Conservation (phyloP, 2,113 vertebrate genomes). For the Datnioides undecimradiatus region DNA sequence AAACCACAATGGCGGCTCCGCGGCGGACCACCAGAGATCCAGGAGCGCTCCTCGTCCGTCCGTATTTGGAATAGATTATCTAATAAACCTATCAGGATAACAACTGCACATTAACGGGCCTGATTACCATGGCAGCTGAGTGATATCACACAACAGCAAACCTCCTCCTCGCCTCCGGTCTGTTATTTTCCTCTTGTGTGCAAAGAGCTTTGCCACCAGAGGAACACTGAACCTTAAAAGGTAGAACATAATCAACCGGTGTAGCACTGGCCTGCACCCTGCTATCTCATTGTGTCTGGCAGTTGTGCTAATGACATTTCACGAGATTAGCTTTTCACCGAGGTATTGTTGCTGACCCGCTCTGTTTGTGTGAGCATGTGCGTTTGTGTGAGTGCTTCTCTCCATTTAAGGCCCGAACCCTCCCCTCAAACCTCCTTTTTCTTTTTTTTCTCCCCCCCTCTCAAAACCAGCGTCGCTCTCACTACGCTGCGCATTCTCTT, state of each 20-base stretch:
- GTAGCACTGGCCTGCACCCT: conserved; percentile 20
- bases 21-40: conserved; percentile 29
- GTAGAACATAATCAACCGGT: conserved; percentile 63
- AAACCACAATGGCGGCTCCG: conserved; percentile 43
- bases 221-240: conserved; percentile 60
- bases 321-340: conserved; percentile 60
- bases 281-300: conserved; percentile 62
- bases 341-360: conserved; percentile 46
- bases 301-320: conserved; percentile 70
- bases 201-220: conserved; percentile 36
- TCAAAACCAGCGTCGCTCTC: background rate
- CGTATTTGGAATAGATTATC: conserved; percentile 31
- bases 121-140: conserved; percentile 31
- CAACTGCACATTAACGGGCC: conserved; percentile 32
- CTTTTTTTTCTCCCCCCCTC: background rate
- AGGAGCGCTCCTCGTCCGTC: conserved; percentile 4
- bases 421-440: background rate
- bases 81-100: conserved; percentile 39
- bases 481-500: conserved; percentile 6
- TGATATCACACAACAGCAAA: background rate
- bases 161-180: conserved; percentile 10
- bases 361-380: conserved; percentile 11
- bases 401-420: conserved; percentile 16
- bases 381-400: background rate
- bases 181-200: conserved; percentile 37